Conservation (phyloP, 2,888 invertebrate genomes). For the Sylvicola cinctus region DNA sequence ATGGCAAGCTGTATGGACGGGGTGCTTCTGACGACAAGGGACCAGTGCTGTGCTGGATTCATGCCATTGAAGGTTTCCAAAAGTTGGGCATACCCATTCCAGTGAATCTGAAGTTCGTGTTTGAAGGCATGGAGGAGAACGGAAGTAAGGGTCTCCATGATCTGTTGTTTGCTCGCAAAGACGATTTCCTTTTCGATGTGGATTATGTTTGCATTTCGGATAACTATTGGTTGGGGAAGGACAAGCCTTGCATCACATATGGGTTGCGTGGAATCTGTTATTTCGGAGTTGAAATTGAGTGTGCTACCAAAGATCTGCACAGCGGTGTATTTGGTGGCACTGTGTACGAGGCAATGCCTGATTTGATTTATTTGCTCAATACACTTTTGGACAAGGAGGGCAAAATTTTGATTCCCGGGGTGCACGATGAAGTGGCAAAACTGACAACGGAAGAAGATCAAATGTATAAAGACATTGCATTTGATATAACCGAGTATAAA, state of each 20-base stretch:
- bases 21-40: slow-evolving; percentile 91
- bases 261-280: slow-evolving; percentile 87
- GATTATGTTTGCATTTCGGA: slow-evolving; percentile 97
- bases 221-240: slow-evolving; percentile 95
- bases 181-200: slow-evolving; percentile 58
- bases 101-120: slow-evolving; percentile 68
- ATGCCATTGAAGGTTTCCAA: slow-evolving; percentile 78
- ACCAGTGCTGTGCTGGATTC: slow-evolving; percentile 86
- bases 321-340: slow-evolving; percentile 92
- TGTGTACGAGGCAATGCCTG: slow-evolving; percentile 82
- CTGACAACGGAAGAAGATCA: slow-evolving; percentile 45
- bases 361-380: slow-evolving; percentile 70
- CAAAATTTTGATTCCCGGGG: slow-evolving; percentile 60
- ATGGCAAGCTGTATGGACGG: slow-evolving; percentile 79
- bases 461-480: slow-evolving; percentile 66
- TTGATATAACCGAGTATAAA: slow-evolving; percentile 60
- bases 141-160: slow-evolving; percentile 92
- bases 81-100: slow-evolving; percentile 43
- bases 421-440: slow-evolving; percentile 64
- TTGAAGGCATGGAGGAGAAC: slow-evolving; percentile 98
- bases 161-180: slow-evolving; percentile 42
- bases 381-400: slow-evolving; percentile 72
- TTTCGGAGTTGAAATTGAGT: slow-evolving; percentile 70
- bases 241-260: slow-evolving; percentile 94
- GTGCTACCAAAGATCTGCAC: slow-evolving; percentile 82